Evolutionary conservation across 2,797 vertebrate species (phyloP).

Genomic region (Eleutherodactylus coqui): DNA sequence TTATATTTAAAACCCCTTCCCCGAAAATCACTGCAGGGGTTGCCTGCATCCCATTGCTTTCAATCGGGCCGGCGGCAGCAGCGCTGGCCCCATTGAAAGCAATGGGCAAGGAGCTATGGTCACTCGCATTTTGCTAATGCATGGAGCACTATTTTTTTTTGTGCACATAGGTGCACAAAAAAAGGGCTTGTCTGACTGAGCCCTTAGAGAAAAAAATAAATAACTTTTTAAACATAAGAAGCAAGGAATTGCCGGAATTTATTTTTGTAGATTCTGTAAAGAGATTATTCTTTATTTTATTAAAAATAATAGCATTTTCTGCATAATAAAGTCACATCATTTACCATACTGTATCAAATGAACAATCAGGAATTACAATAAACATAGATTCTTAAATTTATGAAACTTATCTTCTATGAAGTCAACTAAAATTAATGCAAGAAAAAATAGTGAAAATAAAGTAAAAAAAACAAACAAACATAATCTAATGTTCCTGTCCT

Average conservation of each 20-base stretch:
- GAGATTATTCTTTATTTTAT: constrained; percentile 45
- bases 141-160: too few relatives aligned
- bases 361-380: constrained; percentile 54
- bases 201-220: too few relatives aligned
- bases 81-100: too few relatives aligned
- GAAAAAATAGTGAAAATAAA: constrained; percentile 33
- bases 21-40: too few relatives aligned
- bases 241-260: neutral
- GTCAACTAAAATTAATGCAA: constrained; percentile 52
- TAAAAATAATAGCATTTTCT: constrained; percentile 56
- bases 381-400: constrained; percentile 48
- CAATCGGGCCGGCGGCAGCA: too few relatives aligned
- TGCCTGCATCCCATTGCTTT: too few relatives aligned
- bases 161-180: too few relatives aligned
- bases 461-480: constrained; percentile 31
- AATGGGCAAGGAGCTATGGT: too few relatives aligned
- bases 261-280: constrained; percentile 1
- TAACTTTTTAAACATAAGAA: too few relatives aligned
- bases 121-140: too few relatives aligned
- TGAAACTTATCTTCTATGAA: neutral
- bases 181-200: too few relatives aligned
- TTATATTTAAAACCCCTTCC: too few relatives aligned
- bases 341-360: constrained; percentile 43
- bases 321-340: constrained; percentile 51
- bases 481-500: constrained; percentile 65